A percentile compares a stretch with the other conserved stretches of the same genome.
These are phyloP conservation scores for Melanostoma scalare DNA, from an alignment of 2,888 invertebrate genomes.

Conservation along the genomic window DNA sequence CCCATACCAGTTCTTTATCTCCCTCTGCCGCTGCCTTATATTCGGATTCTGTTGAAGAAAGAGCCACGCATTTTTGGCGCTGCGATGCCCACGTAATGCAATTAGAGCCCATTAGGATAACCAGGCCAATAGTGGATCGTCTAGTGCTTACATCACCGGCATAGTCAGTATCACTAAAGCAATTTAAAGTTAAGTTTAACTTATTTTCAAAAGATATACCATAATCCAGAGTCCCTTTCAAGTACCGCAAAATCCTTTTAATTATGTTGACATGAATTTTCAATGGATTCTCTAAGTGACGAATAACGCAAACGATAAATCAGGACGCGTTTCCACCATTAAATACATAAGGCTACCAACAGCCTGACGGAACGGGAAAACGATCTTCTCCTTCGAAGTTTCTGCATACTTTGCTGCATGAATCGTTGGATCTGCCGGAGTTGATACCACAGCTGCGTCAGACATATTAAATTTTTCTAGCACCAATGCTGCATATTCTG, in stretches of 20 bases:
- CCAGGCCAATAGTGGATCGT: constrained; percentile 20
- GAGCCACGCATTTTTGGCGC: constrained; percentile 27
- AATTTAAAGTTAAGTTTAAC: constrained; percentile 17
- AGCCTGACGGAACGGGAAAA: no score
- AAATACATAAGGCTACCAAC: no score
- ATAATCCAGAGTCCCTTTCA: no score
- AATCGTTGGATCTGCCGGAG: neutral
- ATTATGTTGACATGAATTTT: no score
- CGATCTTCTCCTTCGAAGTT: no score
- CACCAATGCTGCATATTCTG: no score
- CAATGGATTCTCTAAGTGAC: neutral
- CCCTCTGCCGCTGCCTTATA: constrained; percentile 60
- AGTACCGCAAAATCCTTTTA: no score
- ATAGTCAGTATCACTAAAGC: constrained; percentile 29
- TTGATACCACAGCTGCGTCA: neutral
- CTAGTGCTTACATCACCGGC: constrained; percentile 13
- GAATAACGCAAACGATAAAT: constrained; percentile 1
- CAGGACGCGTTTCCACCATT: no score
- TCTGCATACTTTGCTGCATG: no score
- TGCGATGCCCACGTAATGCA: constrained; percentile 19
- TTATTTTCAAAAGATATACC: no score
- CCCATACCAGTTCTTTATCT: constrained; percentile 70
- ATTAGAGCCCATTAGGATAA: constrained; percentile 12
- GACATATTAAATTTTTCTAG: no score
- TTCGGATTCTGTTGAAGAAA: constrained; percentile 77